These are phyloP conservation scores for Calosoma granatense DNA, from an alignment of 1,140 invertebrate genomes.

Conservation along the genomic window DNA sequence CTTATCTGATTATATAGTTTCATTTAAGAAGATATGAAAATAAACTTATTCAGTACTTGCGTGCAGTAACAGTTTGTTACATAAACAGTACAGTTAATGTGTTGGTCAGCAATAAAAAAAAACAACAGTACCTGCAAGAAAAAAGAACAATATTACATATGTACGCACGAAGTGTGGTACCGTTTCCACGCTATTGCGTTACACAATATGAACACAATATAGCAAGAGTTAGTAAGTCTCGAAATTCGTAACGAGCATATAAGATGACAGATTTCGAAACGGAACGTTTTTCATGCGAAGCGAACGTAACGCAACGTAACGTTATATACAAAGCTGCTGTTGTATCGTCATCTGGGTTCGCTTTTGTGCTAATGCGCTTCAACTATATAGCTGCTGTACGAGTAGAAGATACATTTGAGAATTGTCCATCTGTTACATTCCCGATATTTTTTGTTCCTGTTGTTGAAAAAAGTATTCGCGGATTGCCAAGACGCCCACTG, in stretches of 20 bases:
- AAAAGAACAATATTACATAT: too few species aligned
- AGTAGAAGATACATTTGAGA: conserved; percentile 18
- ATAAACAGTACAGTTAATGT: too few species aligned
- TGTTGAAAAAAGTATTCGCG: conserved; percentile 27
- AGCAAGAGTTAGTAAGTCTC: too few species aligned
- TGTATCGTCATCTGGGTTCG: background rate
- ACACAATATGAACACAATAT: background rate
- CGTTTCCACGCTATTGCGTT: background rate
- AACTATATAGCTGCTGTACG: background rate
- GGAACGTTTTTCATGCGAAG: background rate
- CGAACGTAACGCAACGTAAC: background rate
- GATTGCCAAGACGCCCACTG: conserved; percentile 35
- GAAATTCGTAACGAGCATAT: background rate
- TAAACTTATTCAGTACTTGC: too few species aligned
- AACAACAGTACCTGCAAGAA: too few species aligned
- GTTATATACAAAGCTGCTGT: background rate
- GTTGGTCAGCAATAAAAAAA: too few species aligned
- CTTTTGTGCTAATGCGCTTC: background rate
- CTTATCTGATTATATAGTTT: too few species aligned
- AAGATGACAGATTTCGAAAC: conserved; percentile 1
- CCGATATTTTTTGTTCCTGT: conserved; percentile 25
- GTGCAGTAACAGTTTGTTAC: too few species aligned
- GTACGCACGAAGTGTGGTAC: too few species aligned
- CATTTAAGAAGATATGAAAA: too few species aligned
- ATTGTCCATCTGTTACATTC: conserved; percentile 33